A percentile compares a stretch with the other conserved stretches of the same genome.
Evolutionary conservation across 2,113 vertebrate species (phyloP).

Genomic region (Plecturocebus donacophilus): DNA sequence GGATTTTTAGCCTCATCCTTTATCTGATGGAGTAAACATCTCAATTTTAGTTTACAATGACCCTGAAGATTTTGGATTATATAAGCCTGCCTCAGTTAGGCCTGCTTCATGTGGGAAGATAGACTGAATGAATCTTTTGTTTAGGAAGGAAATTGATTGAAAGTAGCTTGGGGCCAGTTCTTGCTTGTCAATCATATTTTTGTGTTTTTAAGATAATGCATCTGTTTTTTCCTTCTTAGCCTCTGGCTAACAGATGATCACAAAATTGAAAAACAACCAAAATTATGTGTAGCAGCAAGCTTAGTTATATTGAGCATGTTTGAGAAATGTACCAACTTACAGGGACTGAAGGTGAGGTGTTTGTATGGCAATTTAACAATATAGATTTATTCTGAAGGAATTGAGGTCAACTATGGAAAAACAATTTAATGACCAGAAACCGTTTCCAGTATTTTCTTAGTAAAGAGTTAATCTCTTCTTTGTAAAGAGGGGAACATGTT

Average conservation of each 20-base stretch:
- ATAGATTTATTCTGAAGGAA: background rate
- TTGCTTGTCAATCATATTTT: constrained; percentile 57
- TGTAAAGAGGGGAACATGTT: background rate
- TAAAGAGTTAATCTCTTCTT: background rate
- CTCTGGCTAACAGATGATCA: constrained; percentile 35
- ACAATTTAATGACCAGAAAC: background rate
- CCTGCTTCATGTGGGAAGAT: constrained; percentile 35
- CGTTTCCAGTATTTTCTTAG: background rate
- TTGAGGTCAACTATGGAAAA: background rate
- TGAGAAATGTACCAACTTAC: background rate
- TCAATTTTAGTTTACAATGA: background rate
- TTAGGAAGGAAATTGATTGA: constrained; percentile 34
- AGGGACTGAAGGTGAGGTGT: background rate
- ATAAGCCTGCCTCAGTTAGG: background rate
- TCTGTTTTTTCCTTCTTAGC: constrained; percentile 48
- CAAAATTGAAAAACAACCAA: constrained; percentile 45
- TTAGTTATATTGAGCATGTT: background rate
- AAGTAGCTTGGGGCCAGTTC: constrained; percentile 55
- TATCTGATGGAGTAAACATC: background rate
- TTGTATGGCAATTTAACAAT: background rate
- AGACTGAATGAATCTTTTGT: constrained; percentile 36
- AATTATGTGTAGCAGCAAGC: background rate
- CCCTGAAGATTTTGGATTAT: background rate
- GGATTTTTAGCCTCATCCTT: background rate
- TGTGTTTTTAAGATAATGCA: constrained; percentile 61